A percentile compares a stretch with the other conserved stretches of the same genome.
phyloP scores from a whole-genome alignment of 2,113 vertebrate genomes.

The Atrichornis clamosus region DNA sequence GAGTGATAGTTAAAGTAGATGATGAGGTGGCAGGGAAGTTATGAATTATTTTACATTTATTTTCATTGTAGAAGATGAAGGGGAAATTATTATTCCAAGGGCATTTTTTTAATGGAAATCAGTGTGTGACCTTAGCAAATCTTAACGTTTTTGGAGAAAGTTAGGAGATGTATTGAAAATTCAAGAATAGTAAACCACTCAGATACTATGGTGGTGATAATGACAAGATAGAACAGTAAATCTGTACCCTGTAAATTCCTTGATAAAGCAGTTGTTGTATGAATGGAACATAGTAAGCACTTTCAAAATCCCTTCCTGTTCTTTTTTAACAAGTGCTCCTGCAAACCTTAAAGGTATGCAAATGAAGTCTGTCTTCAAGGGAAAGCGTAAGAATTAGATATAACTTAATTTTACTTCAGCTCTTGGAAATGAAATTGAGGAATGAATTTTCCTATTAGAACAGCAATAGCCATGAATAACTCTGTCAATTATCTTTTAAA shows the following conservation, averaged over 20 bases:
- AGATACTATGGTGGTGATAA: not conserved
- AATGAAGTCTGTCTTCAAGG: slow-evolving; percentile 29
- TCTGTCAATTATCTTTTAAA: not conserved
- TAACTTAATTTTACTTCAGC: slow-evolving; percentile 32
- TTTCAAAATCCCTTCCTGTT: not conserved
- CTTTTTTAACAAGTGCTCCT: not conserved
- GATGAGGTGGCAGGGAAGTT: slow-evolving; percentile 10
- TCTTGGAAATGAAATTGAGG: slow-evolving; percentile 1
- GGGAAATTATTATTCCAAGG: slow-evolving; percentile 46
- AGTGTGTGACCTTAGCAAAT: slow-evolving; percentile 15
- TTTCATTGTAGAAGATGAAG: slow-evolving; percentile 27
- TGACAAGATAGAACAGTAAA: not conserved
- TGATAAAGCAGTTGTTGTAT: not conserved
- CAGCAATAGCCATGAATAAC: slow-evolving; percentile 23
- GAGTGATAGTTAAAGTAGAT: not conserved
- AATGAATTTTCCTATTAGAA: slow-evolving; percentile 24
- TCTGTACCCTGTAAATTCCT: not conserved
- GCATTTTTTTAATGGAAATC: slow-evolving; percentile 46
- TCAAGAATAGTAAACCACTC: not conserved
- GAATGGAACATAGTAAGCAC: not conserved
- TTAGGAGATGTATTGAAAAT: not conserved
- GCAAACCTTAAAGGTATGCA: slow-evolving; percentile 44
- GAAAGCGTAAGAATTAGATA: not conserved
- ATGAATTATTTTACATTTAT: slow-evolving; percentile 56
- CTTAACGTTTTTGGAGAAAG: slow-evolving; percentile 24